Base-by-base conservation (phyloP, 2,797 vertebrate genomes). In the Poeciliopsis turneri region DNA sequence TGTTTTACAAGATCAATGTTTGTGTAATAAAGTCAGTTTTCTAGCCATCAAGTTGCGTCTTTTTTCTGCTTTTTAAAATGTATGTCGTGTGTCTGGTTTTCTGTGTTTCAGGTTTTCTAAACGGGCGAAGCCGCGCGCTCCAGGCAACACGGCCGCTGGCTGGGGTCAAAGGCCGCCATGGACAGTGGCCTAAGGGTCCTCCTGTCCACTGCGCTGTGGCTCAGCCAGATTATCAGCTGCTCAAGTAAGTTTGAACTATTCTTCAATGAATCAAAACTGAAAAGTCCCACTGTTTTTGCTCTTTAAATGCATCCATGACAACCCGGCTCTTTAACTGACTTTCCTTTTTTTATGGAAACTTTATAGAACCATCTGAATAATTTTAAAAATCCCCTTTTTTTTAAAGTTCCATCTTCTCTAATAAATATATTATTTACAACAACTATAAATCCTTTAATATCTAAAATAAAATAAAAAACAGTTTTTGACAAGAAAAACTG, bases 181-280 rank as follows among this genome's bases (percentile, higher is more conserved):
- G 95, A 94, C 92, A 77, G 92, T 87, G 92, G 93, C 93, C 92
- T 95, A 28, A 94, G 93, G 93, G 93, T 94, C 92, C 90, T 95
- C 93, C 91, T 96, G 92, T 95, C 94, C 82, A 90, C 94, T 88
- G 82, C 94, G 90, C 91, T 96, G 90, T 96, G 91, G 87, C 92
- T 96, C 88, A 95, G 94, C 92, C 95, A 96, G 80, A 89, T 96
- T 7, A 76, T 95, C 88, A 91, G 90, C 93, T 95, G 95, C 88
- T 93, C 94, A 75, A 83, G 96, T 96, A 86, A 96, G 95, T 93
- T 30, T 9, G 1, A 23, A 51, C 18, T 51, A 8, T 51, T 4
- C 28, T 30, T 30, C 15, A 33, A 33, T 36, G 1, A 33, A 61
- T 61, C 6, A 61, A 33, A 33, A 16, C 59, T 61, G 6, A 16